Evolutionary conservation across 2,888 invertebrate genomes (phyloP).

Genomic region (Sphaerolaimus hirsutus): DNA sequence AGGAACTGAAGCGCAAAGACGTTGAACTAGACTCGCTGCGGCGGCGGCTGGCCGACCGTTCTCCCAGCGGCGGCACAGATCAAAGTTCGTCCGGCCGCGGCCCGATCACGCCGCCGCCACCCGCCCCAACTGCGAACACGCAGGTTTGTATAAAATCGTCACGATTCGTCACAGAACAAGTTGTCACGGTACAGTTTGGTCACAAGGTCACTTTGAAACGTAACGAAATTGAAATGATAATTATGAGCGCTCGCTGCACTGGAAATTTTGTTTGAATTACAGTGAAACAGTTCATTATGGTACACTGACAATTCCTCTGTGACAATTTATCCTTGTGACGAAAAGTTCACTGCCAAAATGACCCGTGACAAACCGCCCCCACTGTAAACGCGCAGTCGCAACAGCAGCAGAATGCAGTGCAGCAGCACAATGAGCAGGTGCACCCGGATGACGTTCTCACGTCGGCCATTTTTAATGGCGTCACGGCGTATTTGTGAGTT

Average conservation of each 20-base stretch:
- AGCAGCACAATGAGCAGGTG: background rate
- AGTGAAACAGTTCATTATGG: too few species aligned
- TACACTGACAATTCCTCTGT: too few species aligned
- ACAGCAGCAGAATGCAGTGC: background rate
- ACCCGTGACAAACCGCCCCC: too few species aligned
- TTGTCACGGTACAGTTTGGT: too few species aligned
- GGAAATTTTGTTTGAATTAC: too few species aligned
- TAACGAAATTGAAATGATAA: too few species aligned
- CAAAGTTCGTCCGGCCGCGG: background rate
- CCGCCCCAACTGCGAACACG: background rate
- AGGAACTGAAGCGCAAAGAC: conserved; percentile 1
- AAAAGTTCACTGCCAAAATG: too few species aligned
- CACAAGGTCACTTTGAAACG: too few species aligned
- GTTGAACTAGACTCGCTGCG: background rate
- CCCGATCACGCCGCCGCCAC: conserved; percentile 2
- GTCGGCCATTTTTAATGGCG: background rate
- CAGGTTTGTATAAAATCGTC: too few species aligned
- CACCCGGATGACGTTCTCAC: background rate
- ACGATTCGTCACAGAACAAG: too few species aligned
- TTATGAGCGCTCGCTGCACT: too few species aligned
- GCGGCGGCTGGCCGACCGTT: background rate
- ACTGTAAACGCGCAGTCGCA: background rate
- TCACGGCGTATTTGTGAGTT: conserved; percentile 1
- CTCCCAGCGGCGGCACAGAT: background rate
- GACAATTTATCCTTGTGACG: too few species aligned